Percentiles rank a stretch among this genome's conserved stretches.
Evolutionary conservation across 2,888 invertebrate genomes (phyloP).

Genomic region (Hirtodrosophila confusa): DNA sequence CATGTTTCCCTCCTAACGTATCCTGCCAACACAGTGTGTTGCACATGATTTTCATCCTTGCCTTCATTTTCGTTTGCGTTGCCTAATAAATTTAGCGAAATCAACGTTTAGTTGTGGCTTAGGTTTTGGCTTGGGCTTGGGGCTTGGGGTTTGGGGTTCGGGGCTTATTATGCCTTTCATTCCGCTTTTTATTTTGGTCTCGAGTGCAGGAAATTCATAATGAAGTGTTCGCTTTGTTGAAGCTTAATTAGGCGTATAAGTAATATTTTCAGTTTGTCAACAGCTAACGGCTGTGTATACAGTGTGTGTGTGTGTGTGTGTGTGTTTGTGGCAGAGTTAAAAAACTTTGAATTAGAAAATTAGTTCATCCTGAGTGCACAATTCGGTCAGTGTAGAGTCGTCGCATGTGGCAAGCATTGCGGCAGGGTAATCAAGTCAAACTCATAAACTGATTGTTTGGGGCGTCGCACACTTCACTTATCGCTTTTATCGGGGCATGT

Average conservation of each 20-base stretch:
- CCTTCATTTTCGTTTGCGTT: slow-evolving; percentile 55
- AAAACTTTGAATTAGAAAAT: slow-evolving; percentile 69
- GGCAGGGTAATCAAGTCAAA: slow-evolving; percentile 9
- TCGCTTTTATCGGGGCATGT: slow-evolving; percentile 20
- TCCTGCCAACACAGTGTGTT: slow-evolving; percentile 12
- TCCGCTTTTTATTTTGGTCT: slow-evolving; percentile 27
- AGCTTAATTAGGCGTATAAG: slow-evolving; percentile 80
- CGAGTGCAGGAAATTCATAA: slow-evolving; percentile 73
- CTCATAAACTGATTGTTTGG: slow-evolving; percentile 19
- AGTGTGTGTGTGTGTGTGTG: too few relatives aligned
- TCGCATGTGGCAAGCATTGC: slow-evolving; percentile 4
- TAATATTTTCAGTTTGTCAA: slow-evolving; percentile 65
- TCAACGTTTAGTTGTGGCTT: slow-evolving; percentile 70
- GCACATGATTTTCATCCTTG: slow-evolving; percentile 43
- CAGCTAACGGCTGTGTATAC: too few relatives aligned
- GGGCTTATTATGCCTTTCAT: neutral
- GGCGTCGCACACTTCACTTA: slow-evolving; percentile 38
- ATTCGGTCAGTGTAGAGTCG: slow-evolving; percentile 54
- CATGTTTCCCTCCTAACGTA: neutral
- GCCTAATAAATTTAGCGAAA: slow-evolving; percentile 77
- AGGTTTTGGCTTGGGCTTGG: slow-evolving; percentile 37
- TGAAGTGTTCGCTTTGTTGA: slow-evolving; percentile 78
- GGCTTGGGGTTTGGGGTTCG: neutral
- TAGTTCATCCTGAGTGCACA: slow-evolving; percentile 72
- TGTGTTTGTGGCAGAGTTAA: neutral